A percentile compares a stretch with the other conserved stretches of the same genome.
phyloP scores from a whole-genome alignment of 2,797 vertebrate species.

The Coendou prehensilis region DNA sequence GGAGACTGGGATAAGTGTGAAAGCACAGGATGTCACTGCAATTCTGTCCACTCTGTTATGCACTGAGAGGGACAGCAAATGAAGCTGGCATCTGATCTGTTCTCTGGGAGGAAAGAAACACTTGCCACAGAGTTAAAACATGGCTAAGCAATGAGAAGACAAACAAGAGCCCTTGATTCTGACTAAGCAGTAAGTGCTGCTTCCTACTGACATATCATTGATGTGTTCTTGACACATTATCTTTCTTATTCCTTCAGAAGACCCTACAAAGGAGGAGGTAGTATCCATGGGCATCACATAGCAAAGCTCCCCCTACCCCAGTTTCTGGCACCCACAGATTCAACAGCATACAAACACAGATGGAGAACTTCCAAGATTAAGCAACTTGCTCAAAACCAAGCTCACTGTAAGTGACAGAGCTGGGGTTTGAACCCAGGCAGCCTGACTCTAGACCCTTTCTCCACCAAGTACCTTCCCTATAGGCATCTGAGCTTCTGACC shows the following conservation, averaged over 20 bases:
- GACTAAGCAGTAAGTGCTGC: not conserved
- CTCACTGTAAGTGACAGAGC: not conserved
- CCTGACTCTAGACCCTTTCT: not conserved
- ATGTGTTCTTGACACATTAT: not conserved
- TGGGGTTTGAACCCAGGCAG: not conserved
- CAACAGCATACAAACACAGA: not conserved
- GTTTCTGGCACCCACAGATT: not conserved
- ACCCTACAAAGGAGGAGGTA: not conserved
- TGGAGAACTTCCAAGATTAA: not conserved
- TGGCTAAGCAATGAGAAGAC: not conserved
- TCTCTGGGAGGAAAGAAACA: not conserved
- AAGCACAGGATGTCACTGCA: too few species aligned
- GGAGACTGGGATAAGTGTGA: not conserved
- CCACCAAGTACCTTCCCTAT: not conserved
- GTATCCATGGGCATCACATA: not conserved
- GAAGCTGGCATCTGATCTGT: not conserved
- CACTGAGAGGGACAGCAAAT: not conserved
- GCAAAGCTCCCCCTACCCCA: not conserved
- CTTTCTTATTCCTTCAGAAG: not conserved
- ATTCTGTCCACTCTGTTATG: not conserved
- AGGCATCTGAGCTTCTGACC: not conserved
- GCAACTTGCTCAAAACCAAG: not conserved
- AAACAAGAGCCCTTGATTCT: not conserved
- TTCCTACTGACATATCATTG: not conserved
- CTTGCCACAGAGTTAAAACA: not conserved